Base-by-base conservation (phyloP, 2,888 invertebrate species). In the Abrostola tripartita region DNA sequence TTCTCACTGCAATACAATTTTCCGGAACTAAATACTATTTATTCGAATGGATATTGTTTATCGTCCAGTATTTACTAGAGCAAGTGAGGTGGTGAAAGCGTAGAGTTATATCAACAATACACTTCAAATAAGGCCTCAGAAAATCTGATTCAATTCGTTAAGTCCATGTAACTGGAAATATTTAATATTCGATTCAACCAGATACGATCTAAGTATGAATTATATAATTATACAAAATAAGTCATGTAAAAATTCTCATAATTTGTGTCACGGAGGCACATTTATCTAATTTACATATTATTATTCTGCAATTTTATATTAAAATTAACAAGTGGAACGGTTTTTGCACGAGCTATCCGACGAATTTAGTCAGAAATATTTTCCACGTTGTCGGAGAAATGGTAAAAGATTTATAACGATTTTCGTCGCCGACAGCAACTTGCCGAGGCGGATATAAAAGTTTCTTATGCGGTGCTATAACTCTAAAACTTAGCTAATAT, bases 401-500 rank as follows among this genome's bases (percentile, higher is more conserved):
- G 85, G 83, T 74, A 72, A 84, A 86, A 87, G 87, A 88, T 88
- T 88, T 88, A 88, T 88, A 86, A 87, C 85, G 84, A 86, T 86
- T 88, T 86, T 81, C 82, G 81, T 77, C 82, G 85, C 65, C 87
- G 86, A 84, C 86, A 82, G 82, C 81, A 78, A 85, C 79, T 85
- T 82, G 81, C 81, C 78, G 78, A 76, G 79, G 84, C 81, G 86
- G 83, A 81, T 79, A 83, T 80, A 82, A 83, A 85, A 86, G 83
- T 85, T 87, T 85, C 82, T 78, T 80, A 82, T 83, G 76, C 84
- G 79, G 76, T 78, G 80, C 83, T 85, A 85, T 85, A 86, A 89
- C 84, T 88, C 86, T 80, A 81, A 86, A 88, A 89, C 82, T 89
- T 85, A 83, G 84, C 87, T 88, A 86, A 88, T 88, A 87, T 88